Conservation (phyloP, 2,797 vertebrate genomes). For the Schizopygopsis malacanthus region DNA sequence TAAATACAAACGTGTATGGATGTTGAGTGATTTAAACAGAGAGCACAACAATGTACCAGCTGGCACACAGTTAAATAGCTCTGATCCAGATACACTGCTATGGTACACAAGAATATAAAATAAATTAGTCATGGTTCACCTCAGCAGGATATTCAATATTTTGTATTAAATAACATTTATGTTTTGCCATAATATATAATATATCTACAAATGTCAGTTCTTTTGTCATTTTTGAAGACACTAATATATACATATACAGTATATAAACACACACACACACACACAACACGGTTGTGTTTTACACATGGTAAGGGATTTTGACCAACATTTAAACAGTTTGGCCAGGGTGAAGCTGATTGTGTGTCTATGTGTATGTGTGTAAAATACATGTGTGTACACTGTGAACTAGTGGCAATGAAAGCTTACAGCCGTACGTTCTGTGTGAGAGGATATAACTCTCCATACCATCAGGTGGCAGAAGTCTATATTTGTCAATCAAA, state of each 20-base stretch:
- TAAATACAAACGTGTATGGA: constrained; percentile 57
- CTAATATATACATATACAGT: too few relatives aligned
- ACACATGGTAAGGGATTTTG: constrained; percentile 29
- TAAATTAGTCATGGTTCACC: constrained; percentile 19
- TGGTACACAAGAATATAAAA: neutral
- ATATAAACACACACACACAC: neutral
- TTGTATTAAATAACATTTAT: neutral
- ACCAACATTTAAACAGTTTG: constrained; percentile 77
- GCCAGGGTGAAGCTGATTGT: constrained; percentile 66
- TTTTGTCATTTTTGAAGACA: too few relatives aligned
- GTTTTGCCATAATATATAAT: neutral
- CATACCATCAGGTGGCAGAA: neutral
- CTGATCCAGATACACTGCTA: constrained; percentile 44
- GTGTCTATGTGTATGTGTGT: constrained; percentile 21
- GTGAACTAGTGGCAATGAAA: neutral
- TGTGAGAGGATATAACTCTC: neutral
- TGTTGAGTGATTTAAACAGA: constrained; percentile 67
- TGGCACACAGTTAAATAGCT: constrained; percentile 46
- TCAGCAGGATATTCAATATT: neutral
- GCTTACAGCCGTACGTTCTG: neutral
- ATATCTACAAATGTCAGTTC: neutral
- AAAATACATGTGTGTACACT: neutral
- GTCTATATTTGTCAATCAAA: neutral
- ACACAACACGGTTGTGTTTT: neutral
- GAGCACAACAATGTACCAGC: constrained; percentile 53